phyloP scores from a whole-genome alignment of 1,140 invertebrate species.

The Papilio polyxenes region DNA sequence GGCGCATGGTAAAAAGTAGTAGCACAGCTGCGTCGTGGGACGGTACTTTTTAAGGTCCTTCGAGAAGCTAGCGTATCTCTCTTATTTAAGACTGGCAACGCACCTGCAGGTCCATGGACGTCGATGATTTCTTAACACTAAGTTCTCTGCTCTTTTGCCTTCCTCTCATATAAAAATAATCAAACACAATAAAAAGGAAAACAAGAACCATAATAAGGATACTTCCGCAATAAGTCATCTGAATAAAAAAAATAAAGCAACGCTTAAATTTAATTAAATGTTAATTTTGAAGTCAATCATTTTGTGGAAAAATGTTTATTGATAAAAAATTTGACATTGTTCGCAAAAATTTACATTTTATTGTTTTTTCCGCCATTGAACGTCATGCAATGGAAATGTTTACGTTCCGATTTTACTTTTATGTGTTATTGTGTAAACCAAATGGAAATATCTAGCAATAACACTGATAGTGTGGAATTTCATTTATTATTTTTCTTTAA shows the following conservation, averaged over 20 bases:
- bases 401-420: not conserved
- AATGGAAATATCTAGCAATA: constrained; percentile 4
- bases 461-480: not conserved
- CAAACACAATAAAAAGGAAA: no score
- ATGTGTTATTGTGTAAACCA: constrained; percentile 7
- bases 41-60: no score
- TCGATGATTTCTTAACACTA: no score
- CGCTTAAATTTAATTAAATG: not conserved
- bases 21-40: no score
- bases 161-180: no score
- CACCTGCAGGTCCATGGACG: no score
- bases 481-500: not conserved
- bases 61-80: not conserved
- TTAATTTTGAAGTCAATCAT: not conserved
- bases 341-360: constrained; percentile 8
- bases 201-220: no score
- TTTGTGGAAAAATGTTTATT: not conserved
- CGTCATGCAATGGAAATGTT: constrained; percentile 20
- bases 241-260: no score
- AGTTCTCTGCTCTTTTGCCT: no score
- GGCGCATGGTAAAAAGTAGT: no score
- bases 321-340: not conserved
- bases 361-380: constrained; percentile 26
- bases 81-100: not conserved
- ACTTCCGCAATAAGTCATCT: no score